Conservation (phyloP, 2,888 invertebrate genomes). For the Heteromyza rotundicornis region DNA sequence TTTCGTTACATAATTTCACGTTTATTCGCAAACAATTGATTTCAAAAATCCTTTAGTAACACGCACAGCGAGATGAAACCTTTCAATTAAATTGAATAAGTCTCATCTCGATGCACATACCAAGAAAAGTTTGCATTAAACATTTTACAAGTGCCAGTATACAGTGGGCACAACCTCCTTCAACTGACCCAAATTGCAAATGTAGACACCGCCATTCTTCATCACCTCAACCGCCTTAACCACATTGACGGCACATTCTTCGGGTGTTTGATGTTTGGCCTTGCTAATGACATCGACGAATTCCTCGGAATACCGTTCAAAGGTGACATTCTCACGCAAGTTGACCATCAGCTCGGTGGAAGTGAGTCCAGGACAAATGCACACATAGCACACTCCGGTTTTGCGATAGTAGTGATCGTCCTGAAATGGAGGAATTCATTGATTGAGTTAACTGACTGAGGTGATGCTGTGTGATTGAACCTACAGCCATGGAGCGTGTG, state of each 20-base stretch:
- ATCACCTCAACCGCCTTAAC: conserved; percentile 38
- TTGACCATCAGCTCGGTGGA: conserved; percentile 54
- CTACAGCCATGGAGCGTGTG: conserved; percentile 54
- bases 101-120: too few relatives aligned
- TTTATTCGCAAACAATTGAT: too few relatives aligned
- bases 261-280: conserved; percentile 53
- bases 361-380: conserved; percentile 56
- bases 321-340: conserved; percentile 50
- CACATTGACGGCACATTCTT: conserved; percentile 47
- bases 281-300: conserved; percentile 45
- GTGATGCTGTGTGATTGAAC: background rate
- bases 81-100: too few relatives aligned
- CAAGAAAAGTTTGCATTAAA: too few relatives aligned
- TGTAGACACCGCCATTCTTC: conserved; percentile 59
- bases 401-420: conserved; percentile 46
- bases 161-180: conserved; percentile 49
- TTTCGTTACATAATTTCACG: too few relatives aligned
- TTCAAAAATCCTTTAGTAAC: too few relatives aligned
- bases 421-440: conserved; percentile 28
- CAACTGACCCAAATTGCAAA: conserved; percentile 49
- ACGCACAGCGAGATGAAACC: too few relatives aligned
- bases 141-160: conserved; percentile 50
- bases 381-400: conserved; percentile 54
- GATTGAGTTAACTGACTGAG: background rate
- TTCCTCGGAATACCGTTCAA: conserved; percentile 44